A percentile compares a stretch with the other conserved stretches of the same genome.
Conservation (phyloP, 2,797 vertebrate genomes). For the Etheostoma perlongum region DNA sequence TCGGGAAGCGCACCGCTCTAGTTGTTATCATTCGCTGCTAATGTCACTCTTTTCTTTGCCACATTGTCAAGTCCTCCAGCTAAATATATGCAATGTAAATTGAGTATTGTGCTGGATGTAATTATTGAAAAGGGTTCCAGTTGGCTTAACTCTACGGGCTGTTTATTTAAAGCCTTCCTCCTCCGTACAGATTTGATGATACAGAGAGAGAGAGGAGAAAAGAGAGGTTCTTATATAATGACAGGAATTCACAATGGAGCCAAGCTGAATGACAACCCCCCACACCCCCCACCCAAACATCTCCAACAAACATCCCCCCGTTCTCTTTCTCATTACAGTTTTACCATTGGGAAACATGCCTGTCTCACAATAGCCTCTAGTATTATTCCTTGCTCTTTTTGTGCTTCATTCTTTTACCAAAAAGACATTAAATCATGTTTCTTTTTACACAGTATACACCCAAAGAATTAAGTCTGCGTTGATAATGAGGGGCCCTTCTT, state of each 20-base stretch:
- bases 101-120: slow-evolving; percentile 75
- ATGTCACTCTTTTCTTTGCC: slow-evolving; percentile 74
- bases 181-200: slow-evolving; percentile 73
- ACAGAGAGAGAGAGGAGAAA: slow-evolving; percentile 52
- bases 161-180: slow-evolving; percentile 77
- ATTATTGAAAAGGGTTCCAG: slow-evolving; percentile 79
- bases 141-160: slow-evolving; percentile 73
- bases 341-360: slow-evolving; percentile 66
- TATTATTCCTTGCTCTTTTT: slow-evolving; percentile 49
- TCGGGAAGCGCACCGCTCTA: slow-evolving; percentile 65
- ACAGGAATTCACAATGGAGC: slow-evolving; percentile 76
- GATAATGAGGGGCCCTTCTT: slow-evolving; percentile 75
- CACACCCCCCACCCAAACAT: slow-evolving; percentile 22
- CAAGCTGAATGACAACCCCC: slow-evolving; percentile 69
- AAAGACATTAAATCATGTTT: slow-evolving; percentile 81
- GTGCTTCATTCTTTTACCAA: slow-evolving; percentile 61
- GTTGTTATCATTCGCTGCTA: slow-evolving; percentile 76
- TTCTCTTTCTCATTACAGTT: slow-evolving; percentile 66
- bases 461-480: slow-evolving; percentile 71
- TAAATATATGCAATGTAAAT: slow-evolving; percentile 77
- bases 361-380: slow-evolving; percentile 72
- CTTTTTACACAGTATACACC: slow-evolving; percentile 62
- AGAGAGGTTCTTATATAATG: slow-evolving; percentile 77
- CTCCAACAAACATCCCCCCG: slow-evolving; percentile 30
- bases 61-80: slow-evolving; percentile 73